Conservation (phyloP, 2,113 vertebrate genomes). For the Oreochromis aureus region DNA sequence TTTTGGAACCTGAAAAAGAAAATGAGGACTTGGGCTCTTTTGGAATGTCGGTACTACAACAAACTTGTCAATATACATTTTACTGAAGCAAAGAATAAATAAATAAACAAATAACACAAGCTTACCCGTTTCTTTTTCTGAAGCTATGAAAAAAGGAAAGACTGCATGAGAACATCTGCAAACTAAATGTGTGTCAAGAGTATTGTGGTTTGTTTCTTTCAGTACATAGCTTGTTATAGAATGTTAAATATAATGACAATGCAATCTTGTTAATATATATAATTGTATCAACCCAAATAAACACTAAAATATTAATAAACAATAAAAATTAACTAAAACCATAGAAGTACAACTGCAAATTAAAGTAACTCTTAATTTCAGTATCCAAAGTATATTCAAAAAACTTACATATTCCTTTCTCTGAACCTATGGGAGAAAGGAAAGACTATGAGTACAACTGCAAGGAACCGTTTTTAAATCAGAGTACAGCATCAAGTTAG, state of each 20-base stretch:
- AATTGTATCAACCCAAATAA: not conserved
- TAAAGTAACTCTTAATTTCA: not conserved
- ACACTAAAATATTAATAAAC: not conserved
- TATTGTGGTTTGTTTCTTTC: not conserved
- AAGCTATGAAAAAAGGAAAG: not conserved
- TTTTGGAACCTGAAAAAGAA: not conserved
- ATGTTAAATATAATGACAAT: not conserved
- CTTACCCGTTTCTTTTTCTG: not conserved
- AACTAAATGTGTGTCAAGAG: not conserved
- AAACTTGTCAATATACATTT: not conserved
- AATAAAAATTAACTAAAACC: not conserved
- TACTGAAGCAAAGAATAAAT: not conserved
- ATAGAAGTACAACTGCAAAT: not conserved
- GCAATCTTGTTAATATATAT: not conserved
- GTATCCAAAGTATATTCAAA: not conserved
- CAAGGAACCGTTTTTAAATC: not conserved
- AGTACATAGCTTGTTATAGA: not conserved
- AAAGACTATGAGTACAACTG: not conserved
- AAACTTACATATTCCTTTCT: not conserved
- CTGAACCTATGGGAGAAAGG: not conserved
- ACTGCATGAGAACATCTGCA: not conserved
- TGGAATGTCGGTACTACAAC: rapidly evolving
- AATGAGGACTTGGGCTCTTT: not conserved
- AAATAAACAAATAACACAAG: not conserved
- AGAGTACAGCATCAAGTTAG: not conserved